Evolutionary conservation across 2,888 invertebrate species (phyloP), one percentile per base, ranked within the genome.

Genomic region (Hypolimnas misippus): DNA sequence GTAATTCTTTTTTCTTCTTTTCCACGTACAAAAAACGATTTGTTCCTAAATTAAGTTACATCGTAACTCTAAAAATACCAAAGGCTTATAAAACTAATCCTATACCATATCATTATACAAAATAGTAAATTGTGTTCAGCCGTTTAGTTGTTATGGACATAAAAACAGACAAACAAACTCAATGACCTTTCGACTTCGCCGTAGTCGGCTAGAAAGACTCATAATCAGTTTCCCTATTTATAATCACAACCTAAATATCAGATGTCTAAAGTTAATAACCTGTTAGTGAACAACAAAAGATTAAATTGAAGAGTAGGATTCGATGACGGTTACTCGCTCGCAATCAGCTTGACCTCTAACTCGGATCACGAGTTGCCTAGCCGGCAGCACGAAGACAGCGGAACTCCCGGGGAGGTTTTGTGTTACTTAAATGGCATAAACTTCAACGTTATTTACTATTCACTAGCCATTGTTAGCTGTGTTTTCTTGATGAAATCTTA

Each of bases 341-440:
- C n/a, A n/a, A n/a, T n/a, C n/a, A 42, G 17, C 21, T 62, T 57
- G 35, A 57, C 52, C 56, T 44, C 35, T 49, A 29, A 40, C 55
- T n/a, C 17, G 35, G 19, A 19, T 53, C n/a, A n/a, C 44, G 52
- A 33, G 14, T 52, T 54, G 35, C 14, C 40, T 38, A 55, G 14
- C 38, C 50, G 38, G 59, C 29, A 21, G n/a, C 50, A 35, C 35
- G 44, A 25, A 31, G 19, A 4, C 10, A 10, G 52, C 1, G 5
- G 17, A 17, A 49, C 29, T 44, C 44, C 55, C 19, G 21, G 42
- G 46, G 44, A 31, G 46, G 33, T 19, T 42, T 33, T 46, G 46
- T 42, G 2, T 56, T 46, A 29, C 31, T n/a, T 33, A 56, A 33
- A 31, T n/a, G 31, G 19, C 8, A 33, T 10, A 14, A 31, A 33